Conservation (phyloP, 2,113 vertebrate genomes). For the Sylvia atricapilla region DNA sequence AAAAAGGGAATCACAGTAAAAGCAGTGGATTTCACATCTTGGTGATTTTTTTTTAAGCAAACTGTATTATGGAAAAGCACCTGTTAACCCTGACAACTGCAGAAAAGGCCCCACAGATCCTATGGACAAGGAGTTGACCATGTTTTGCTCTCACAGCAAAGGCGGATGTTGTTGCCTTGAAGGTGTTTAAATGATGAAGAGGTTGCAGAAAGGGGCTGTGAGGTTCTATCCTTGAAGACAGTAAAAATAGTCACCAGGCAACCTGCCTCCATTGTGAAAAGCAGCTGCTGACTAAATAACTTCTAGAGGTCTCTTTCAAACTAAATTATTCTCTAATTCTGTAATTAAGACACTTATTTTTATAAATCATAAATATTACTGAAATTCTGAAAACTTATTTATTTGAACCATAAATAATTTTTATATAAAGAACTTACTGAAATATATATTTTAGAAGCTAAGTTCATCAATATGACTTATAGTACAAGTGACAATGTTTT, state of each 20-base stretch:
- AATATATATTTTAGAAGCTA: background rate
- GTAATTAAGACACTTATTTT: conserved; percentile 1
- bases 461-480: background rate
- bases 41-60: conserved; percentile 36
- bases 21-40: background rate
- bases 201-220: background rate
- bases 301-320: background rate
- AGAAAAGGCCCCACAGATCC: accelerated
- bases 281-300: background rate
- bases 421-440: background rate
- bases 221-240: background rate
- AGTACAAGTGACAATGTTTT: background rate
- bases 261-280: background rate
- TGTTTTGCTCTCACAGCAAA: background rate
- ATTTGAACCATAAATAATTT: background rate
- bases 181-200: background rate
- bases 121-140: background rate
- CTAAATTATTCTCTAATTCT: background rate
- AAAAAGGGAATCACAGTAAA: background rate
- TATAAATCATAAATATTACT: conserved; percentile 5
- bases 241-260: background rate
- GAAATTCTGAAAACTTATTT: conserved; percentile 7
- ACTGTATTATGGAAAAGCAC: conserved; percentile 4
- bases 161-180: background rate
- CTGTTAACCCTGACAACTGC: background rate